These are phyloP conservation scores for Pygoscelis adeliae DNA, from an alignment of 2,113 vertebrate species.

Conservation along the genomic window DNA sequence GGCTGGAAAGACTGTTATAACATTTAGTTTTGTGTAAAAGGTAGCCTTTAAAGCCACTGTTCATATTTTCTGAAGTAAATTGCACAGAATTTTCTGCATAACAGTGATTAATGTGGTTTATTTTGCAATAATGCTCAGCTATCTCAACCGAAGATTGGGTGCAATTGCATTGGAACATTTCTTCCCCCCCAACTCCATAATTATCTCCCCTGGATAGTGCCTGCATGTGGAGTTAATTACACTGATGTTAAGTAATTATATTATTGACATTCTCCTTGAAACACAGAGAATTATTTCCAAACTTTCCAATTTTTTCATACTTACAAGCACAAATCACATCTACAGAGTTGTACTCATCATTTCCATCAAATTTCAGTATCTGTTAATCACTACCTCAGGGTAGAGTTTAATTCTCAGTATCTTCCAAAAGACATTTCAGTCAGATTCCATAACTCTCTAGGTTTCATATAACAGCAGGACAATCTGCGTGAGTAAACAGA, in stretches of 20 bases:
- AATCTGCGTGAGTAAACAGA: neutral
- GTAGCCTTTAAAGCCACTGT: neutral
- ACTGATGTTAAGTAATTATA: neutral
- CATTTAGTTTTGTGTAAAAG: neutral
- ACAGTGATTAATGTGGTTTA: neutral
- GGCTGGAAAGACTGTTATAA: neutral
- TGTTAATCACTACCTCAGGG: neutral
- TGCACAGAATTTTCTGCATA: neutral
- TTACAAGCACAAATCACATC: neutral
- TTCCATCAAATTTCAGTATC: neutral
- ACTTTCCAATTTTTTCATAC: neutral
- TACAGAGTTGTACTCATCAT: neutral
- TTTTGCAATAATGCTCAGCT: neutral
- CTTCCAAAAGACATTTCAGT: neutral
- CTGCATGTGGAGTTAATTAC: neutral
- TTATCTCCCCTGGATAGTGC: neutral
- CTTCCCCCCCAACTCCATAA: neutral
- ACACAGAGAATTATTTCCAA: neutral
- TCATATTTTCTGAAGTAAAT: neutral
- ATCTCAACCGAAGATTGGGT: neutral
- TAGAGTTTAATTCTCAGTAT: neutral
- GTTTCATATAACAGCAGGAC: neutral
- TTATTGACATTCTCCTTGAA: neutral
- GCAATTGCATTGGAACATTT: neutral
- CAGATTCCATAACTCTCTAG: neutral